Percentiles rank a stretch among this genome's conserved stretches.
These are phyloP conservation scores for Setipinna tenuifilis DNA, from an alignment of 2,797 vertebrate species.

Conservation along the genomic window DNA sequence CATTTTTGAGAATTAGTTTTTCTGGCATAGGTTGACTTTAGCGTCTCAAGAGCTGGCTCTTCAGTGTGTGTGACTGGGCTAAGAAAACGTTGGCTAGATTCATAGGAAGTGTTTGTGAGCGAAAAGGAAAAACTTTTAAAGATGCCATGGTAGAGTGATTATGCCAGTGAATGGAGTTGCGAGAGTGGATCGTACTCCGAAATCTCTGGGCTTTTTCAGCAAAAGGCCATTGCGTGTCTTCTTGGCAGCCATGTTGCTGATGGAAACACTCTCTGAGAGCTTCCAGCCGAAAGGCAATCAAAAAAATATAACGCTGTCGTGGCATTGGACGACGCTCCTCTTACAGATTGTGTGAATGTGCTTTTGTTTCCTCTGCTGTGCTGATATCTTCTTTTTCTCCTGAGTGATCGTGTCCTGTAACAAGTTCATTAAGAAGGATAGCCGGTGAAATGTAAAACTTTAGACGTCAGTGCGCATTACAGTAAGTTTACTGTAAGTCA, in stretches of 20 bases:
- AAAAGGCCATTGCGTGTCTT: slow-evolving; percentile 51
- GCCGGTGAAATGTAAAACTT: slow-evolving; percentile 7
- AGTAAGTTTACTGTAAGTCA: background rate
- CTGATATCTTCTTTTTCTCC: background rate
- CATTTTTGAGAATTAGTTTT: background rate
- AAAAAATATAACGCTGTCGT: slow-evolving; percentile 52
- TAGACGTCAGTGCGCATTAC: background rate
- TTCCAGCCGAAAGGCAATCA: slow-evolving; percentile 56
- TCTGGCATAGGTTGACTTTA: background rate
- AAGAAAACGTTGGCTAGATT: background rate
- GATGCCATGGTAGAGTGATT: slow-evolving; percentile 15
- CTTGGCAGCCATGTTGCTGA: slow-evolving; percentile 50
- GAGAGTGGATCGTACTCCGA: background rate
- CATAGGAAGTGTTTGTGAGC: background rate
- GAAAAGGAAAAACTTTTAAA: background rate
- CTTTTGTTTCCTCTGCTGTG: slow-evolving; percentile 38
- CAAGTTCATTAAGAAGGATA: background rate
- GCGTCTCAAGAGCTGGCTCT: background rate
- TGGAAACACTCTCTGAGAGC: slow-evolving; percentile 48
- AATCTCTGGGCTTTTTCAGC: slow-evolving; percentile 29
- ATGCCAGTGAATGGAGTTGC: background rate
- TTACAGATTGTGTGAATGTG: slow-evolving; percentile 49
- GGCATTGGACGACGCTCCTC: slow-evolving; percentile 51
- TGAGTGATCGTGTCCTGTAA: background rate
- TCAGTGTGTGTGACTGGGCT: background rate